phyloP scores from a whole-genome alignment of 1,140 invertebrate genomes.

The Orussus abietinus region DNA sequence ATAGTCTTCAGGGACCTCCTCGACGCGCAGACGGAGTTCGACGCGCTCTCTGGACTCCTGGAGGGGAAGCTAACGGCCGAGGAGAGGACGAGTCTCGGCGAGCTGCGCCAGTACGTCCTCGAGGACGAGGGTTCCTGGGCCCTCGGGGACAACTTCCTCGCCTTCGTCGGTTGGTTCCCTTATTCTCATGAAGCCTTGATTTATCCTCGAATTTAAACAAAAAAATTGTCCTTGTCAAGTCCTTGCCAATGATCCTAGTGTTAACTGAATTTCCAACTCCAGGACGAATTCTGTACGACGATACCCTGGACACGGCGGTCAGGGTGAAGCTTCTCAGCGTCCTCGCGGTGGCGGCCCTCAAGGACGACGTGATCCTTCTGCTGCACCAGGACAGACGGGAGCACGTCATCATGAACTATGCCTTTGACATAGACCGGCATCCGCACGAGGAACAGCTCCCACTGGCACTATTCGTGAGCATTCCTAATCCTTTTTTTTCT shows the following conservation, averaged over 20 bases:
- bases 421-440: conserved; percentile 75
- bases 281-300: conserved; percentile 68
- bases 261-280: conserved; percentile 15
- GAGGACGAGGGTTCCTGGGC: conserved; percentile 89
- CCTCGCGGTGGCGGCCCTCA: conserved; percentile 71
- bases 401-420: conserved; percentile 87
- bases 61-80: conserved; percentile 65
- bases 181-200: too few species aligned
- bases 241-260: too few species aligned
- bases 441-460: conserved; percentile 74
- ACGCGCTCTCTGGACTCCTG: conserved; percentile 59
- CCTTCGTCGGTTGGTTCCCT: conserved; percentile 66
- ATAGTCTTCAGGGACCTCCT: conserved; percentile 74
- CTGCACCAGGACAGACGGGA: conserved; percentile 86
- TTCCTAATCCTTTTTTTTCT: too few species aligned
- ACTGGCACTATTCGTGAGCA: conserved; percentile 75
- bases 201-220: too few species aligned
- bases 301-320: conserved; percentile 55
- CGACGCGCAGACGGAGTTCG: conserved; percentile 65
- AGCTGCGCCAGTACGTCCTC: conserved; percentile 81
- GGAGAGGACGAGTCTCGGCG: conserved; percentile 69
- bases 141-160: conserved; percentile 80
- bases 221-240: too few species aligned
- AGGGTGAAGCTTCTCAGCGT: conserved; percentile 66
- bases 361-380: conserved; percentile 86